Conservation (phyloP, 2,797 vertebrate species). For the Catostomus latipinnis region DNA sequence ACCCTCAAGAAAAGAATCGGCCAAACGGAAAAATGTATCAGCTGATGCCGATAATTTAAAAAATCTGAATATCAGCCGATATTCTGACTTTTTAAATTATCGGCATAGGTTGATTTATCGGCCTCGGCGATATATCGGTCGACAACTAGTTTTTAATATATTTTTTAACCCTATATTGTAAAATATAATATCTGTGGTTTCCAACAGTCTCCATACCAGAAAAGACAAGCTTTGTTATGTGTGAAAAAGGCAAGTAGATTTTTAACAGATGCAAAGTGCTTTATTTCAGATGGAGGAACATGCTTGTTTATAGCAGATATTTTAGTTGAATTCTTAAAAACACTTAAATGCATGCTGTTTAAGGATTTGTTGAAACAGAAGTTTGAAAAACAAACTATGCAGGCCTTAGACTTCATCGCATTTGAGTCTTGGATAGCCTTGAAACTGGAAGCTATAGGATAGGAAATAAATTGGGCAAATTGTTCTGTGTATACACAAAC, state of each 20-base stretch:
- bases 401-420: neutral
- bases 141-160: neutral
- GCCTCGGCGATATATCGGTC: no score
- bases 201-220: neutral
- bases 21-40: no score
- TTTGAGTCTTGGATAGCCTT: slow-evolving; percentile 3
- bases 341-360: neutral
- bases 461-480: neutral
- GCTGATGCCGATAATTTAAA: no score
- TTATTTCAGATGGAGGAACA: slow-evolving; percentile 20
- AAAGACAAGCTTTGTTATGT: neutral
- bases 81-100: no score
- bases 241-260: neutral
- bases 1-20: no score
- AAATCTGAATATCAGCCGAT: no score
- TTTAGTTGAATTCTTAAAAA: slow-evolving; percentile 6
- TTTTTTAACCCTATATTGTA: no score
- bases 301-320: slow-evolving; percentile 1
- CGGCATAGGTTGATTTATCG: no score
- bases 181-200: neutral
- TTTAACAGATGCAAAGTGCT: slow-evolving; percentile 12
- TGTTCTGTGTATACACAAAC: neutral
- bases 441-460: neutral
- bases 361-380: slow-evolving; percentile 24
- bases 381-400: slow-evolving; percentile 1